phyloP scores from a whole-genome alignment of 2,113 vertebrate species.

The Stigmatopora argus region DNA sequence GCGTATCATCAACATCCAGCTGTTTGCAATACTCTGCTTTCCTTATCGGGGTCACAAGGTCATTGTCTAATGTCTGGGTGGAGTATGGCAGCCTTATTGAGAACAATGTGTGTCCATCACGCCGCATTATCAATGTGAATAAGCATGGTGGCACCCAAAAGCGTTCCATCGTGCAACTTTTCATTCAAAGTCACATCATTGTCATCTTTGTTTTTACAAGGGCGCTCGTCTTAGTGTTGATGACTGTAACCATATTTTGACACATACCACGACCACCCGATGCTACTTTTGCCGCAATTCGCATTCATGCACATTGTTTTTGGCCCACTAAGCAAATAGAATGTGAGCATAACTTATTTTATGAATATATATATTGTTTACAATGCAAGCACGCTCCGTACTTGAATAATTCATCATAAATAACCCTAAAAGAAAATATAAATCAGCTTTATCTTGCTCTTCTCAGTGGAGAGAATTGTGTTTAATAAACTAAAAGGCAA shows the following conservation, averaged over 20 bases:
- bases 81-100: conserved; percentile 42
- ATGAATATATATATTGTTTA: not conserved
- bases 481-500: too few relatives aligned
- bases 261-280: not conserved
- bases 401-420: too few relatives aligned
- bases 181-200: not conserved
- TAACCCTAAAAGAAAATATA: too few relatives aligned
- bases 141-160: not conserved
- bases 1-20: not conserved
- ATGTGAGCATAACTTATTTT: not conserved
- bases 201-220: conserved; percentile 59
- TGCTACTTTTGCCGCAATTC: not conserved
- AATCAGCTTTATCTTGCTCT: too few relatives aligned
- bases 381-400: too few relatives aligned
- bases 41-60: conserved; percentile 55
- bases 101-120: conserved; percentile 48
- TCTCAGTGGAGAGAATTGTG: too few relatives aligned
- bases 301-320: not conserved
- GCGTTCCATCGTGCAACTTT: conserved; percentile 2
- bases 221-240: conserved; percentile 44
- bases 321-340: not conserved
- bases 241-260: conserved; percentile 50
- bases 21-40: conserved; percentile 48
- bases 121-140: conserved; percentile 16
- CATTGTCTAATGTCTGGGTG: conserved; percentile 55